phyloP scores from a whole-genome alignment of 1,140 invertebrate genomes.

The Drosophila ercepeae region DNA sequence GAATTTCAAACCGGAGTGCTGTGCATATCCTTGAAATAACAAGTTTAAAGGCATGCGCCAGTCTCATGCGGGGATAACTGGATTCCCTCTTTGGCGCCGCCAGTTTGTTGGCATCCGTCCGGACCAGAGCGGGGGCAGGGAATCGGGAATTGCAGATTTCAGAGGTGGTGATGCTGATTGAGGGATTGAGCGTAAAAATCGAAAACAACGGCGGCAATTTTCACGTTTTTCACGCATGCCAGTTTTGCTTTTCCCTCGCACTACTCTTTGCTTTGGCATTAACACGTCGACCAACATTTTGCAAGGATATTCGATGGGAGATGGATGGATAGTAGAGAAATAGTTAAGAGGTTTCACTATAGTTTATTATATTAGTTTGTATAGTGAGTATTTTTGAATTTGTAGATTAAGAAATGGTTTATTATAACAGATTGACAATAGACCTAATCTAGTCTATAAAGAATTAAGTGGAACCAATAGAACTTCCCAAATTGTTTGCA shows the following conservation, averaged over 20 bases:
- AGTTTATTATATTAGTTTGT: not conserved
- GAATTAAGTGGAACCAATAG: too few species aligned
- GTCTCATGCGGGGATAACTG: conserved; percentile 45
- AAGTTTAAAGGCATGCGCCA: conserved; percentile 77
- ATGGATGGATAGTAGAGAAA: not conserved
- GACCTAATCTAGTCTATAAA: too few species aligned
- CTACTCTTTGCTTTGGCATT: conserved; percentile 32
- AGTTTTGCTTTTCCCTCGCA: conserved; percentile 55
- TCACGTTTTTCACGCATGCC: conserved; percentile 70
- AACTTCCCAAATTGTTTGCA: too few species aligned
- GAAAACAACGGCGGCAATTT: conserved; percentile 68
- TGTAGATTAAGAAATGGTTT: too few species aligned
- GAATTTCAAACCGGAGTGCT: conserved; percentile 21
- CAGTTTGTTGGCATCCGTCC: conserved; percentile 10
- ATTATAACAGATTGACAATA: too few species aligned
- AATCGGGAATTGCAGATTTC: not conserved
- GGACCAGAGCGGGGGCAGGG: not conserved
- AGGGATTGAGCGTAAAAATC: conserved; percentile 79
- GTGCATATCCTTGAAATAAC: conserved; percentile 77
- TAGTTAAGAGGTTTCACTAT: not conserved
- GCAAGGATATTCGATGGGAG: not conserved
- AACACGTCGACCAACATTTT: not conserved
- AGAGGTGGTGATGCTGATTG: conserved; percentile 57
- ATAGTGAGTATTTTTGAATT: too few species aligned
- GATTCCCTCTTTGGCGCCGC: conserved; percentile 38